Conservation (phyloP, 2,797 vertebrate genomes). For the Urosaurus nigricauda region DNA sequence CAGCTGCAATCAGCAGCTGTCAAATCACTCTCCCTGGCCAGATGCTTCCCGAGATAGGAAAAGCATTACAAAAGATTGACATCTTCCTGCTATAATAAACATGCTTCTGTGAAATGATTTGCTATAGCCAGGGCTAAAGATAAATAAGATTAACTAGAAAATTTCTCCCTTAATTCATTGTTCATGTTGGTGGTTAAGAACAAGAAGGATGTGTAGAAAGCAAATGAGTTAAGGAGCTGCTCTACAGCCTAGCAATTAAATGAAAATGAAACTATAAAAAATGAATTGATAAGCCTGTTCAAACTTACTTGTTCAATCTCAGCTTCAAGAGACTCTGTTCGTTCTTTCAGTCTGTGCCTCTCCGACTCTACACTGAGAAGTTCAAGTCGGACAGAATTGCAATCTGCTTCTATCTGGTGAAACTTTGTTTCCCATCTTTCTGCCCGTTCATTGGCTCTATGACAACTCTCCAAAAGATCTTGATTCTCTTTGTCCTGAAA, state of each 20-base stretch:
- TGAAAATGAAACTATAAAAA: not conserved
- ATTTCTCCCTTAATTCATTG: not conserved
- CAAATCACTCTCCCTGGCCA: too few species aligned
- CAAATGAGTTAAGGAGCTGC: not conserved
- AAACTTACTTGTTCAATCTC: conserved; percentile 80
- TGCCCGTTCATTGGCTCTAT: conserved; percentile 72
- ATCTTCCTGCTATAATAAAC: not conserved
- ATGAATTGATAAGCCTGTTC: conserved; percentile 18
- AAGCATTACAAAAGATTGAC: not conserved
- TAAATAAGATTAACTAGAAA: not conserved
- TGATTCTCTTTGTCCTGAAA: conserved; percentile 80
- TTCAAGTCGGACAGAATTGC: conserved; percentile 75
- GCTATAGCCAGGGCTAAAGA: not conserved
- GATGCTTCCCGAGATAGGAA: too few species aligned
- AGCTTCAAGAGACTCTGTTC: conserved; percentile 76
- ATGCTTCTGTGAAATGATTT: not conserved
- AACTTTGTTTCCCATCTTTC: conserved; percentile 83
- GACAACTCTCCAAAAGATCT: conserved; percentile 79
- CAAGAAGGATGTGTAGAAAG: not conserved
- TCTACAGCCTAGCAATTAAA: not conserved
- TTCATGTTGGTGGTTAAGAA: not conserved
- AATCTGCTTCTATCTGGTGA: conserved; percentile 75
- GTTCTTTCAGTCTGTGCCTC: conserved; percentile 77
- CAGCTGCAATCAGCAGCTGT: too few species aligned
- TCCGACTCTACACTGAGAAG: conserved; percentile 78